phyloP scores from a whole-genome alignment of 2,113 vertebrate genomes.

The Vulpes vulpes region DNA sequence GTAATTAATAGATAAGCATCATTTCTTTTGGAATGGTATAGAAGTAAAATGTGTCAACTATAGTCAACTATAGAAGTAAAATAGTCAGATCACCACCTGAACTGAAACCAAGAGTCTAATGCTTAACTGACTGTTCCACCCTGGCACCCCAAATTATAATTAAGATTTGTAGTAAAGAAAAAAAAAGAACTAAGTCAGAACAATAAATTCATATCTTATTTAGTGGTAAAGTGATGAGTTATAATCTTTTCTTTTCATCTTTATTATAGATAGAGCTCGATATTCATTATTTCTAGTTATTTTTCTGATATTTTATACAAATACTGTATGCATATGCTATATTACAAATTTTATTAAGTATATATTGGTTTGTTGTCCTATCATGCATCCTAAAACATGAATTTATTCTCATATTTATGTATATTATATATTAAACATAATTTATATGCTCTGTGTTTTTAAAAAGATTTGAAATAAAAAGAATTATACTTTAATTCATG shows the following conservation, averaged over 20 bases:
- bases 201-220: neutral
- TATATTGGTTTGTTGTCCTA: neutral
- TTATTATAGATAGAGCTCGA: neutral
- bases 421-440: neutral
- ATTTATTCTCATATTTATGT: neutral
- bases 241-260: neutral
- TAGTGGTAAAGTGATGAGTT: neutral
- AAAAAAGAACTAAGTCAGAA: neutral
- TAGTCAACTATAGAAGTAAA: too few relatives aligned
- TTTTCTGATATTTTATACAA: neutral
- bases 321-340: neutral
- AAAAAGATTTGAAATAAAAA: neutral
- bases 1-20: neutral
- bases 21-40: neutral
- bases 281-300: neutral
- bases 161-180: too few relatives aligned
- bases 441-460: neutral
- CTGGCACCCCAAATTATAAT: too few relatives aligned
- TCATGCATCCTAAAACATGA: neutral
- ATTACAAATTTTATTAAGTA: neutral
- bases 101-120: too few relatives aligned
- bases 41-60: neutral
- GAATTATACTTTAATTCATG: constrained; percentile 10
- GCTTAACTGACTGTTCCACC: too few relatives aligned
- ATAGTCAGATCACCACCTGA: too few relatives aligned